A percentile compares a stretch with the other conserved stretches of the same genome.
Conservation (phyloP, 1,140 invertebrate genomes). For the Drosophila lacteicornis region DNA sequence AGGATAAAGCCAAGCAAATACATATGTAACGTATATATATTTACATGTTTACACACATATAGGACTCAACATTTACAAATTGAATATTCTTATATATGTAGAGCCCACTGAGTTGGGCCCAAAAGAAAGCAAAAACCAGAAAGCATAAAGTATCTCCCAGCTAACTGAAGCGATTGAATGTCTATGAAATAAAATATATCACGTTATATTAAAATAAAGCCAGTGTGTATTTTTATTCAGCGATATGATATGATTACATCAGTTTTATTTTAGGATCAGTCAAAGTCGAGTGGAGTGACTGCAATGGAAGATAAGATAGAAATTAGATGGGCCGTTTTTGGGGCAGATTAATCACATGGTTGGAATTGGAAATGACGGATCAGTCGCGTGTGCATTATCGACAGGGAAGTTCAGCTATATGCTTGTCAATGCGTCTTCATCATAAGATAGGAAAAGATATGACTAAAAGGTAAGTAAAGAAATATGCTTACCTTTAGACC, state of each 20-base stretch:
- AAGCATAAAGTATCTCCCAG: constrained; percentile 56
- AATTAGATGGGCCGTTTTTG: not conserved
- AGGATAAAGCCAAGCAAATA: constrained; percentile 66
- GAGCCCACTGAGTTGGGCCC: constrained; percentile 26
- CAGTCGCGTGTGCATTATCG: constrained; percentile 37
- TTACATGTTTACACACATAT: constrained; percentile 55
- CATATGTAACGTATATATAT: constrained; percentile 62
- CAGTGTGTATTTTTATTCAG: constrained; percentile 45
- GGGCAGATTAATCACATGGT: constrained; percentile 8
- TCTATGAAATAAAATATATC: constrained; percentile 82
- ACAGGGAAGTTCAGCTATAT: constrained; percentile 56
- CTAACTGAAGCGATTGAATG: constrained; percentile 61
- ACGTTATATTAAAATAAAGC: constrained; percentile 68
- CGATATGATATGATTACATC: constrained; percentile 8
- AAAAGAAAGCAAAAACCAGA: constrained; percentile 14
- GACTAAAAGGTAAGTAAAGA: not conserved
- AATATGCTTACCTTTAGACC: not conserved
- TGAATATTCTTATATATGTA: constrained; percentile 73
- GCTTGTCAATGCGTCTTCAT: constrained; percentile 48
- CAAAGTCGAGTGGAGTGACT: not conserved
- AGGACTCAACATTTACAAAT: constrained; percentile 55
- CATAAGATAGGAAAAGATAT: not conserved
- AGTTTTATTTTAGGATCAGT: not conserved
- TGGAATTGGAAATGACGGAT: constrained; percentile 12
- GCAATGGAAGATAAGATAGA: constrained; percentile 18